Conservation (phyloP, 2,888 invertebrate genomes). For the Cremastobaeus sp. region DNA sequence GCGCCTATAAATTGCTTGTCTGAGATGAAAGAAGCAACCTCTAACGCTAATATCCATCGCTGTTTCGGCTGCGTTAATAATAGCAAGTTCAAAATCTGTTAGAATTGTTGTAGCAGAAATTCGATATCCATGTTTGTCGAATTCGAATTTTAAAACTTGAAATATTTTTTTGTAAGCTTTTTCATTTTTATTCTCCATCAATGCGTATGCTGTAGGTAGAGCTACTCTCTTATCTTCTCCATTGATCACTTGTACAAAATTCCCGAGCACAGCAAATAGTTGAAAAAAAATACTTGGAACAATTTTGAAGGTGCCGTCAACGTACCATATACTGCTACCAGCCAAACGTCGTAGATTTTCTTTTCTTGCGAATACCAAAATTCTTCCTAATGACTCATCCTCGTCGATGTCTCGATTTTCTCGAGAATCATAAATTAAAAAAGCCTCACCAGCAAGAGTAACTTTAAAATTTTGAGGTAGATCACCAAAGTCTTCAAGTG, state of each 20-base stretch:
- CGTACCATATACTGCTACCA: background rate
- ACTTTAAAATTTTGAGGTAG: slow-evolving; percentile 14
- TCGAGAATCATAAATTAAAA: slow-evolving; percentile 19
- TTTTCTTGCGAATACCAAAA: too few relatives aligned
- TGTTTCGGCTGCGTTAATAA: slow-evolving; percentile 23
- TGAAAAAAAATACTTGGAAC: slow-evolving; percentile 17
- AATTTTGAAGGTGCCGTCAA: too few relatives aligned
- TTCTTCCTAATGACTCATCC: background rate
- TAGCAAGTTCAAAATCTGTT: slow-evolving; percentile 22
- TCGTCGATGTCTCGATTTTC: too few relatives aligned
- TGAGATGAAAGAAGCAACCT: slow-evolving; percentile 19
- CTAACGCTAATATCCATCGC: slow-evolving; percentile 6
- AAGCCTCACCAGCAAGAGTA: slow-evolving; percentile 21
- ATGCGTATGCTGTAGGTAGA: too few relatives aligned
- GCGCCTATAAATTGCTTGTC: too few relatives aligned
- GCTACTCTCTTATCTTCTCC: slow-evolving; percentile 19
- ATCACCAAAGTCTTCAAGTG: slow-evolving; percentile 16
- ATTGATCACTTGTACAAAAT: slow-evolving; percentile 7
- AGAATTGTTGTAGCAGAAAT: slow-evolving; percentile 20
- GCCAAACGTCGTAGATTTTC: slow-evolving; percentile 8
- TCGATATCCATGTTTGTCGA: background rate
- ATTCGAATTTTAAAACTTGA: slow-evolving; percentile 10
- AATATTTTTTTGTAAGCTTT: slow-evolving; percentile 17
- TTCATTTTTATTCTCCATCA: slow-evolving; percentile 16
- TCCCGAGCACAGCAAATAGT: slow-evolving; percentile 12